Percentiles rank a stretch among this genome's conserved stretches.
phyloP scores from a whole-genome alignment of 2,797 vertebrate genomes.

The Liasis olivaceus region DNA sequence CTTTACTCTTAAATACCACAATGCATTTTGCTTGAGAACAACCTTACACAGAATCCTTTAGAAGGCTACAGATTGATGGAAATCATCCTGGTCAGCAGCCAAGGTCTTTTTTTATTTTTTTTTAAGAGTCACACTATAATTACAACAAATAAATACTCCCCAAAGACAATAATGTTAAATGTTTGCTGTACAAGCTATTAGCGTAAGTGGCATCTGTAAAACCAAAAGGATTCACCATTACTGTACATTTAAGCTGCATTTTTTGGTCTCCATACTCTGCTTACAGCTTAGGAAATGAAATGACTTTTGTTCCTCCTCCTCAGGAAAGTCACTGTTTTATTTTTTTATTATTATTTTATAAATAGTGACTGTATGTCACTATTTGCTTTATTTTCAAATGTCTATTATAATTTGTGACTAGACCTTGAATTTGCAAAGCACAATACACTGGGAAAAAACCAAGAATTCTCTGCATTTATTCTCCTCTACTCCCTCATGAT shows the following conservation, averaged over 20 bases:
- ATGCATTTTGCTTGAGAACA: not conserved
- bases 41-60: not conserved
- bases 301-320: not conserved
- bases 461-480: not conserved
- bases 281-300: not conserved
- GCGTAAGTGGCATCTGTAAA: slow-evolving; percentile 11
- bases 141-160: slow-evolving; percentile 12
- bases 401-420: not conserved
- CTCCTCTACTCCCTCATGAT: not conserved
- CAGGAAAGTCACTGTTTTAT: not conserved
- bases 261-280: not conserved
- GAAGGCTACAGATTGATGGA: not conserved
- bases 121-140: not conserved
- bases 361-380: not conserved
- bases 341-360: not conserved
- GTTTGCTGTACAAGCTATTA: slow-evolving; percentile 10
- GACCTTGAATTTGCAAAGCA: not conserved
- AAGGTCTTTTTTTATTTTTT: not conserved
- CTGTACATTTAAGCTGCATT: not conserved
- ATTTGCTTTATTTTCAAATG: not conserved
- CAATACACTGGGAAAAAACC: not conserved
- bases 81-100: not conserved
- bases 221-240: not conserved
- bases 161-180: not conserved
- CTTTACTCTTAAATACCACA: not conserved